Evolutionary conservation across 1,140 invertebrate genomes (phyloP).

Genomic region (Solen grandis): DNA sequence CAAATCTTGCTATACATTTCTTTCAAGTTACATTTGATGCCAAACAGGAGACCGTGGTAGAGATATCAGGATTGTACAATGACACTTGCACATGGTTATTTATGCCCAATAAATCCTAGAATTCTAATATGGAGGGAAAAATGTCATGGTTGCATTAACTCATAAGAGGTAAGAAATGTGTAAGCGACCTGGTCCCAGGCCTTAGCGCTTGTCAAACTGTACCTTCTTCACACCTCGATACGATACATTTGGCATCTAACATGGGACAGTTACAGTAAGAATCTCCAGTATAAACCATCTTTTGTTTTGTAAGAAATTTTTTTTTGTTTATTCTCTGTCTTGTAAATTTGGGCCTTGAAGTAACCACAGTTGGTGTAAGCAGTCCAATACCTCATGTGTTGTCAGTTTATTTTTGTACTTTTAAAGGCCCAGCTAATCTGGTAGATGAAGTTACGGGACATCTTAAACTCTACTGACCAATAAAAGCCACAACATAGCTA

Average conservation of each 20-base stretch:
- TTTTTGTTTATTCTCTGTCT: neutral
- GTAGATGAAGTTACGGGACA: slow-evolving; percentile 93
- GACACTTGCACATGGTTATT: no score
- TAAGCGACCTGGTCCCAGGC: no score
- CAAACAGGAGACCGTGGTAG: no score
- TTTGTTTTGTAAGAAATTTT: neutral
- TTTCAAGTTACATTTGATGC: no score
- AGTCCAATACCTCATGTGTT: neutral
- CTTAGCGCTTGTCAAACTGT: no score
- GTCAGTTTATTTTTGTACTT: slow-evolving; percentile 23
- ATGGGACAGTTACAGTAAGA: neutral
- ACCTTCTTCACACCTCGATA: neutral
- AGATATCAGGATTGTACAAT: no score
- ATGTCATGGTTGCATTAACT: no score
- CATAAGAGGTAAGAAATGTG: no score
- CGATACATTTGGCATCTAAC: neutral
- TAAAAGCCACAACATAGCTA: no score
- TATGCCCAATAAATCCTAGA: no score
- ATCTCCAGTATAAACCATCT: neutral
- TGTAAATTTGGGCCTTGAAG: neutral
- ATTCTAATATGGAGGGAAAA: no score
- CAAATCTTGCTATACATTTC: no score
- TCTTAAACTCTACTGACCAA: slow-evolving; percentile 87
- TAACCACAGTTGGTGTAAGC: neutral
- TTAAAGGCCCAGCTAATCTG: slow-evolving; percentile 86